phyloP scores from a whole-genome alignment of 2,888 invertebrate genomes.

The Hemicrepidius hirtus region DNA sequence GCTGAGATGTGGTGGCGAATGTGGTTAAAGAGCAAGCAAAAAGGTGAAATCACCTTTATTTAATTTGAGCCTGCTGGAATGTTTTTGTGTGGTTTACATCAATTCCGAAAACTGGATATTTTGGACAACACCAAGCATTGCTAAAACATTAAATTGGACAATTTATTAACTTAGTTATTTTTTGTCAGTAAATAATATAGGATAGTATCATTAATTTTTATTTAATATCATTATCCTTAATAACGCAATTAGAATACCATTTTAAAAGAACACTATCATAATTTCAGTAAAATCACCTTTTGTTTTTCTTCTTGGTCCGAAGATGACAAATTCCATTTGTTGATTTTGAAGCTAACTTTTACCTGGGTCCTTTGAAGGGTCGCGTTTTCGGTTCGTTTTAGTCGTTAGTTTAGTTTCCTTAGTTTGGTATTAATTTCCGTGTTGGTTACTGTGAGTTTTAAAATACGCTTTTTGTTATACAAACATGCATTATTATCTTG shows the following conservation, averaged over 20 bases:
- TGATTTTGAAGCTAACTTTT: slow-evolving; percentile 38
- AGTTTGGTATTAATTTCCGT: slow-evolving; percentile 1
- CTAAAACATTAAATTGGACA: neutral
- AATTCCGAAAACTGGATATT: neutral
- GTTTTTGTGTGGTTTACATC: slow-evolving; percentile 5
- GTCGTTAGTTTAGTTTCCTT: slow-evolving; percentile 29
- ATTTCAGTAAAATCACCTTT: slow-evolving; percentile 33
- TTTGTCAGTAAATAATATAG: no score
- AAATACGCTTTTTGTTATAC: neutral
- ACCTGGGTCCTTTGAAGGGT: slow-evolving; percentile 45
- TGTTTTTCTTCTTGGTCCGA: slow-evolving; percentile 33
- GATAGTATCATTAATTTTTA: no score
- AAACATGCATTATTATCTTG: no score
- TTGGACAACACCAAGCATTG: neutral
- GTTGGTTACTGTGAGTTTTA: slow-evolving; percentile 8
- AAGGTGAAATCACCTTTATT: slow-evolving; percentile 43
- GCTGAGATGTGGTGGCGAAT: slow-evolving; percentile 34
- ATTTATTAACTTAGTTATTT: no score
- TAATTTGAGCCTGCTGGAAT: slow-evolving; percentile 39
- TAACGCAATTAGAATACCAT: no score
- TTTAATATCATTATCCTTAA: no score
- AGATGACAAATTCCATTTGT: slow-evolving; percentile 42
- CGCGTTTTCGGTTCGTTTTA: slow-evolving; percentile 32
- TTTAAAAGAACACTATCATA: neutral
- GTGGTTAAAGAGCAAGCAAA: slow-evolving; percentile 39